Base-by-base conservation (phyloP, 2,113 vertebrate genomes). In the Bubo bubo region DNA sequence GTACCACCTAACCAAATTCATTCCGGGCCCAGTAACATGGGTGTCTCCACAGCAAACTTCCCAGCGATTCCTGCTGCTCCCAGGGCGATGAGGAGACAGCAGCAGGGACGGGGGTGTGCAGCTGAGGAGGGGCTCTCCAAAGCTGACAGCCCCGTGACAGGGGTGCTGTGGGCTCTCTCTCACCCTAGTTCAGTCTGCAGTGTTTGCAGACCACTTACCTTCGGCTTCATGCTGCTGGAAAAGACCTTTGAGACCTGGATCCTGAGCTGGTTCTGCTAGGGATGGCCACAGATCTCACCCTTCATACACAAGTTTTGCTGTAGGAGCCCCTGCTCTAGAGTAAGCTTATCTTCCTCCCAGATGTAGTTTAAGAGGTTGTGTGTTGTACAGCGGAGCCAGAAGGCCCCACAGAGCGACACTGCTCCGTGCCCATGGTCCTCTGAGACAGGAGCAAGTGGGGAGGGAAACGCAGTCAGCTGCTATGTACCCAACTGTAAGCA, bases 381-480 rank as follows among this genome's bases (percentile, higher is more conserved):
- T 58, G 63, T 35, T 45, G 35, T 35, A 17, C 23, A 56, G 35
- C 67, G 14, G 55, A 81, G 55, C 24, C 77, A 30, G 37, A 73
- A 88, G 45, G 15, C 30, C 20, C 26, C 20, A 34, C 1, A 6
- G 39, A 70, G 27, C 1, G 2, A 26, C 12, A 5, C 14, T 24
- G 66, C 30, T 58, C 19, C 6, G 1, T 49, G 52, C 39, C 43
- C 6, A 1, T 4, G 4, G 28, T 27, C 32, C 28, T 49, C 43
- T 8, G 18, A 28, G 45, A 17, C 2, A 12, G 53, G 30, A 13
- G n/a, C 0, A 1, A 83, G 59, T 2, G 20, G 27, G 32, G 18
- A 79, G 47, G 27, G 27, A 52, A 41, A 71, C 27, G 18, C 34
- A n/a, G 2, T 21, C 37, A n/a, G 50, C 27, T 86, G 26, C 34